phyloP scores from a whole-genome alignment of 2,888 invertebrate species.

The Diogma glabrata region DNA sequence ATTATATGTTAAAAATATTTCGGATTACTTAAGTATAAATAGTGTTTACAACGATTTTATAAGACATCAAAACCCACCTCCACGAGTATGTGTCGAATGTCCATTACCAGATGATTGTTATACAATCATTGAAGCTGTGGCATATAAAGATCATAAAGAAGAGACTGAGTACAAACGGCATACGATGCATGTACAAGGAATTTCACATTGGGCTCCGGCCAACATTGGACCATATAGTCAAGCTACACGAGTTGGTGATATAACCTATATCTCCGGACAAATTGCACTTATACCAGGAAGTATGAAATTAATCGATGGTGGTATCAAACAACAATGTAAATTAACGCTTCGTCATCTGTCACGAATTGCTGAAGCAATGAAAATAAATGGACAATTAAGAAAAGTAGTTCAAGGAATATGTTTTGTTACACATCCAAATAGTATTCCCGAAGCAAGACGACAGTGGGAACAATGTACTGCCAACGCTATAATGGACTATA shows the following conservation, averaged over 20 bases:
- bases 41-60: constrained; percentile 63
- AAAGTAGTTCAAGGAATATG: constrained; percentile 83
- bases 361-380: constrained; percentile 70
- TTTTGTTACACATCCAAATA: constrained; percentile 63
- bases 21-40: constrained; percentile 65
- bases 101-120: constrained; percentile 60
- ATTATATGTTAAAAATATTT: constrained; percentile 75
- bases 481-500: constrained; percentile 77
- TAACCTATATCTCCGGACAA: constrained; percentile 82
- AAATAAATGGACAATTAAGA: constrained; percentile 62
- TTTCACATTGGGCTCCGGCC: constrained; percentile 97
- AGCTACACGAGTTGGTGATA: constrained; percentile 70
- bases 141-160: constrained; percentile 24
- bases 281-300: constrained; percentile 80
- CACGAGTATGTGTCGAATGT: constrained; percentile 73
- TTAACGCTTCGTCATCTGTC: constrained; percentile 73
- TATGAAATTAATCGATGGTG: constrained; percentile 62
- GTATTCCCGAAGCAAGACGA: constrained; percentile 61
- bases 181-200: constrained; percentile 89
- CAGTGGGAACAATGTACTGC: constrained; percentile 75
- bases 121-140: constrained; percentile 65
- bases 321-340: constrained; percentile 69
- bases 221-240: constrained; percentile 96
- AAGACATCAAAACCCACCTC: constrained; percentile 68
- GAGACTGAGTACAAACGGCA: constrained; percentile 40